Evolutionary conservation across 2,797 vertebrate species (phyloP).

Genomic region (Melanotaenia boesemani): DNA sequence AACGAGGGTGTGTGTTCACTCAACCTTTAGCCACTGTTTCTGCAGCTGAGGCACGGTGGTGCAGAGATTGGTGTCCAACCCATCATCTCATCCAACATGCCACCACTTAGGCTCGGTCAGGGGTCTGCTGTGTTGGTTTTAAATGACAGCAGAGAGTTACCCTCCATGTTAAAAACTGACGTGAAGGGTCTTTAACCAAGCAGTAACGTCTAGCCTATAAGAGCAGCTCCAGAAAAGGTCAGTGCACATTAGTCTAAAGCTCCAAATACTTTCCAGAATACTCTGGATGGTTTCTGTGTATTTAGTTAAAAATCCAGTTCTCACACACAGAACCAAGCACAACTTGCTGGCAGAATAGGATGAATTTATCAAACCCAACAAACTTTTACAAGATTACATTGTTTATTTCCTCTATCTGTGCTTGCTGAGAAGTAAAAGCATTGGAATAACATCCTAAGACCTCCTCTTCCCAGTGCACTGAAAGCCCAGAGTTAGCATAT

Average conservation of each 20-base stretch:
- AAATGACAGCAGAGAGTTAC: neutral
- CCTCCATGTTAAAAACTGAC: neutral
- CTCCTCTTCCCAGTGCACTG: neutral
- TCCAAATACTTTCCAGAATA: too few relatives aligned
- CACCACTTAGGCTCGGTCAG: neutral
- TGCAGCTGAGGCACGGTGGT: neutral
- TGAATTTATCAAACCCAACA: neutral
- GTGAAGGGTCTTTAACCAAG: neutral
- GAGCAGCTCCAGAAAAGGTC: neutral
- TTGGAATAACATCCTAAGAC: slow-evolving; percentile 14
- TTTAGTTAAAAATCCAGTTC: neutral
- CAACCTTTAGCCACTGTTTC: too few relatives aligned
- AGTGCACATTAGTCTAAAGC: too few relatives aligned
- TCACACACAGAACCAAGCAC: neutral
- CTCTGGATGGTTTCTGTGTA: neutral
- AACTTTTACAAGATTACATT: neutral
- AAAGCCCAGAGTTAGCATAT: slow-evolving; percentile 26
- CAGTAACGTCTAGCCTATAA: neutral
- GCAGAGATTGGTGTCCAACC: neutral
- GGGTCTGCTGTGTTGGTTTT: neutral
- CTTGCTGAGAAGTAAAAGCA: neutral
- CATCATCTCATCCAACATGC: neutral
- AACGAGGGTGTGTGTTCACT: neutral
- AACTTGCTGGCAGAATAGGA: neutral
- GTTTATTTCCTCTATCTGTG: neutral